These are phyloP conservation scores for Danio rerio DNA, from an alignment of 2,113 vertebrate genomes.

Conservation along the genomic window GRCz12tu NC_133181.1:5938001-5938500, in stretches of 20 bases:
- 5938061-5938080: no score
- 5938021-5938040: no score
- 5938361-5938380: constrained; percentile 51
- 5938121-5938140: no score
- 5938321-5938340: constrained; percentile 47
- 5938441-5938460: constrained; percentile 60
- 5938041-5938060: no score
- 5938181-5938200: no score
- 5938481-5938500: constrained; percentile 59
- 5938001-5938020: no score
- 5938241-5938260: not conserved
- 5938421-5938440: constrained; percentile 59
- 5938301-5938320: constrained; percentile 37
- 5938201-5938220: no score
- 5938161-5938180: no score
- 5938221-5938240: no score
- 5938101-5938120: no score
- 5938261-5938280: constrained; percentile 17
- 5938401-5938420: constrained; percentile 50
- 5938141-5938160: no score
- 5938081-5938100: no score
- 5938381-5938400: constrained; percentile 25
- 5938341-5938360: constrained; percentile 35
- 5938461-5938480: constrained; percentile 61
- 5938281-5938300: not conserved